A percentile compares a stretch with the other conserved stretches of the same genome.
phyloP scores from a whole-genome alignment of 2,888 invertebrate species.

The Sepiola atlantica region DNA sequence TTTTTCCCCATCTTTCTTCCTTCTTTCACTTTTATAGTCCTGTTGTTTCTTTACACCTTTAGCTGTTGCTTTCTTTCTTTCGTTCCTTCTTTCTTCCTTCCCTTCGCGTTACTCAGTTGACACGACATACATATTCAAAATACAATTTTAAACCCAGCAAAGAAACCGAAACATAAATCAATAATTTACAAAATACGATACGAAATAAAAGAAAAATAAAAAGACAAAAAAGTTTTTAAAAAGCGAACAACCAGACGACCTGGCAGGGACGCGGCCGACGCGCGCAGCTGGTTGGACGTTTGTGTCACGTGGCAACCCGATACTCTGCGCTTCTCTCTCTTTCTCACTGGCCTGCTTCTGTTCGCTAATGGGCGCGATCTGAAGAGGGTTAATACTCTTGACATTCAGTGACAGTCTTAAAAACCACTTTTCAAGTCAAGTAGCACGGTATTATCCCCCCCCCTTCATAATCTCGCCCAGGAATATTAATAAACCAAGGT shows the following conservation, averaged over 20 bases:
- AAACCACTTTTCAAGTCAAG: too few relatives aligned
- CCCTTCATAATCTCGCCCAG: too few relatives aligned
- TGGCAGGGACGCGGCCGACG: neutral
- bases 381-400: too few relatives aligned
- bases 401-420: too few relatives aligned
- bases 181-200: neutral
- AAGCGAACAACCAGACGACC: neutral
- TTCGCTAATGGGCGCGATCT: too few relatives aligned
- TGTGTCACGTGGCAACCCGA: too few relatives aligned
- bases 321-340: too few relatives aligned
- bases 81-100: neutral
- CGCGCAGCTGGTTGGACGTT: too few relatives aligned
- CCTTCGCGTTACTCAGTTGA: neutral
- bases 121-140: neutral
- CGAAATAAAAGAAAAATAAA: neutral
- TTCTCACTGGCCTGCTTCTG: too few relatives aligned
- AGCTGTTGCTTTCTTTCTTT: neutral
- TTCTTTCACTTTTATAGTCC: neutral
- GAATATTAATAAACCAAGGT: too few relatives aligned
- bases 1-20: neutral
- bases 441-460: too few relatives aligned
- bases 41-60: accelerated
- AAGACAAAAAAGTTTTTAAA: neutral
- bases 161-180: neutral
- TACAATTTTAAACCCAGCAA: neutral